Base-by-base conservation (phyloP, 2,797 vertebrate species). In the Chelidonichthys spinosus region DNA sequence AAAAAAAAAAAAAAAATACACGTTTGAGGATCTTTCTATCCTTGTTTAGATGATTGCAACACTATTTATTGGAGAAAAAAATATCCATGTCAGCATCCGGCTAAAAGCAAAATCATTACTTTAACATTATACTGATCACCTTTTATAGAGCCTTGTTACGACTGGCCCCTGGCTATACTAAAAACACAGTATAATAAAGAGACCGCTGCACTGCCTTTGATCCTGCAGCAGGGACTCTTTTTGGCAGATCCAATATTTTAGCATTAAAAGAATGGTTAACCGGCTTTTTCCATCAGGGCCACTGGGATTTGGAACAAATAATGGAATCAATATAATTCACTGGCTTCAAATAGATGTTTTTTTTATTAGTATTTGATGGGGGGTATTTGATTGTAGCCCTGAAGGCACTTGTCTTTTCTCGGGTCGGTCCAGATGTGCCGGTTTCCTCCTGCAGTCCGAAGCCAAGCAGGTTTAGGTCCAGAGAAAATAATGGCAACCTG, bases 311-410 rank as follows among this genome's bases (percentile, higher is more conserved):
- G 32, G 50, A 79, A 68, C 67, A 76, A 63, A 52, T 25, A 72
- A 40, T 32, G 13, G 42, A 85, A 83, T 84, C 79, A 74, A 86
- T 86, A 75, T 61, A 10, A 66, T 55, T 67, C 55, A 71, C 74
- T 1, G 11, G 61, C 60, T 75, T 69, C 49, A 72, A 61, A 47
- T 59, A 37, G 44, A 32, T 62, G 58, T 63, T 17, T 62, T 76
- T 76, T 63, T 25, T 25, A 25, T 25, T 25, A 25, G 25, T 66
- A 60, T 74, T 75, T 65, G 49, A 67, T 65, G 33, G 63, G 40
- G 49, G 36, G n/a, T n/a, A n/a, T n/a, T n/a, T 25, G 56, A 70
- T 52, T 7, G 32, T 54, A 33, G 52, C 52, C 52, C 35, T 14
- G 15, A 18, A 11, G 17, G 7, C 53, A 4, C 6, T 63, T 84